These are phyloP conservation scores for Poecilia wingei DNA, from an alignment of 2,797 vertebrate genomes.

Conservation along the genomic window DNA sequence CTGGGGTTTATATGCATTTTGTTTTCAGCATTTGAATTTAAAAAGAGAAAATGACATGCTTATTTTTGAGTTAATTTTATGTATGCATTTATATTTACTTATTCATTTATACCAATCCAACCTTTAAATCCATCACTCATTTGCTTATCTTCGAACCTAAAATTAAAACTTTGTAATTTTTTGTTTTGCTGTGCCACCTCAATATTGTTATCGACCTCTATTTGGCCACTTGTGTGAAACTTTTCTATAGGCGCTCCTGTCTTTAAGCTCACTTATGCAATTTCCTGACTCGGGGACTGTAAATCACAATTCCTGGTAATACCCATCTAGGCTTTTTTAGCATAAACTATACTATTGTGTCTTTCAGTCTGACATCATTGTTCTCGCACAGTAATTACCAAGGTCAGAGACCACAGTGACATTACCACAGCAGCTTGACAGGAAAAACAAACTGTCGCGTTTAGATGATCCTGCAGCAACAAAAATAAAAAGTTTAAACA, in stretches of 20 bases:
- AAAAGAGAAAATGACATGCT: neutral
- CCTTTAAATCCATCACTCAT: neutral
- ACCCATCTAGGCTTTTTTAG: neutral
- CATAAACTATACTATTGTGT: neutral
- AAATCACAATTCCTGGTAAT: neutral
- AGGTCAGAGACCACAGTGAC: slow-evolving; percentile 9
- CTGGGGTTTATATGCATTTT: neutral
- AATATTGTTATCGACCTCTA: neutral
- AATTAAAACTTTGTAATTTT: neutral
- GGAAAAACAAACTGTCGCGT: slow-evolving; percentile 2
- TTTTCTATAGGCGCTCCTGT: neutral
- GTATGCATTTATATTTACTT: neutral
- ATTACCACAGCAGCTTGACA: neutral
- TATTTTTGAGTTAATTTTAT: neutral
- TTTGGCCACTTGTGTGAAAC: neutral
- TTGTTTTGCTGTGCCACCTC: neutral
- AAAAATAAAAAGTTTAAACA: neutral
- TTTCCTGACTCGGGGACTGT: neutral
- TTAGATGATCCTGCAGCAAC: neutral
- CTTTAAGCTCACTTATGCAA: neutral
- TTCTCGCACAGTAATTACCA: neutral
- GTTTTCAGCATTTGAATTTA: neutral
- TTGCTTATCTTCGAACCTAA: neutral
- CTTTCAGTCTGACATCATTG: slow-evolving; percentile 4
- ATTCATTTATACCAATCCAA: neutral